Evolutionary conservation across 2,888 invertebrate species (phyloP), one percentile per base, ranked within the genome.

Genomic region (Plebejus anna): DNA sequence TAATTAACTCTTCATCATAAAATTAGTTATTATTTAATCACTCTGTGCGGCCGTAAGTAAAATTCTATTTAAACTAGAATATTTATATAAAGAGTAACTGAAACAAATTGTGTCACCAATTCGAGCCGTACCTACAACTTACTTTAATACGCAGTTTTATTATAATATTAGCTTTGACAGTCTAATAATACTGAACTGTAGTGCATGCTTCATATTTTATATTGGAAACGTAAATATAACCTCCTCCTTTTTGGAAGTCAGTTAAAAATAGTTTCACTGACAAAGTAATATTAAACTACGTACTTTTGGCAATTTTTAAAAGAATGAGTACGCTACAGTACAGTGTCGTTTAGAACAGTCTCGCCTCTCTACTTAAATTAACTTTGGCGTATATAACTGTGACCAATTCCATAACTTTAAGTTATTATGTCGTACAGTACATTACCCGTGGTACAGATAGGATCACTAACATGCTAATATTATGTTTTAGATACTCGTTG

Each of bases 341-440:
- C 66, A 66, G 66, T 36, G 66, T 66, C 32, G 32, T 3, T 66
- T 32, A 32, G 66, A 66, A 32, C 66, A 66, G 32, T 5, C 66
- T 32, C 13, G 4, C 66, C 32, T 66, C 32, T 66, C 66, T 66
- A 66, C 51, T 73, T 73, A 73, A 73, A 55, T 87, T 90, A 91
- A 86, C 91, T 92, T 92, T 91, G 91, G 92, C 87, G 88, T 89
- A 88, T 83, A 83, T 87, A 51, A 51, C 90, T 89, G 89, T 89
- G 90, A 90, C 89, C 85, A 85, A 88, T 85, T 84, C 82, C 79
- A 80, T 55, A 55, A 55, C 13, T 66, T 76, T 75, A 79, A 78
- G 11, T 76, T 13, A 76, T 77, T 47, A 28, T 28, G 66, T 76
- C 77, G 28, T 16, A 55, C 5, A 55, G 32, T 22, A 51, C 55